A percentile compares a stretch with the other conserved stretches of the same genome.
Conservation (phyloP, 2,113 vertebrate genomes). For the Ailuropoda melanoleuca region DNA sequence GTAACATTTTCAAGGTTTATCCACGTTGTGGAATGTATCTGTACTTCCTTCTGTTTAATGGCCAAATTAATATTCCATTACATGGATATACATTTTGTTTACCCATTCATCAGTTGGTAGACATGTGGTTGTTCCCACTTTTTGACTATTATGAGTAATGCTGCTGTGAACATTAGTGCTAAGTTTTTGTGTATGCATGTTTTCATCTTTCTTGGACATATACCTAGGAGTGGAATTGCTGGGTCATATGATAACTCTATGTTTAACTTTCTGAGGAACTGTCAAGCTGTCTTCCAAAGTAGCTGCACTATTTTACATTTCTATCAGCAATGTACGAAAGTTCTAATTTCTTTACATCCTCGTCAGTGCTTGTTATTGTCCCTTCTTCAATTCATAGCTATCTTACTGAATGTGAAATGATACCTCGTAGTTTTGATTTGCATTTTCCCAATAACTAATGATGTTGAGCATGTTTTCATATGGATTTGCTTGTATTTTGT, state of each 20-base stretch:
- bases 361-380: neutral
- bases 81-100: neutral
- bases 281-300: neutral
- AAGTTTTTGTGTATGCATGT: neutral
- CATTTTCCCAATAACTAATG: neutral
- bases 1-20: neutral
- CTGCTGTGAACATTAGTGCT: neutral
- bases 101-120: neutral
- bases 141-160: neutral
- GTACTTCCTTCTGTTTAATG: neutral
- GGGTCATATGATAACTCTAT: neutral
- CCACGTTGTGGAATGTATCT: neutral
- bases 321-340: neutral
- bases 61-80: neutral
- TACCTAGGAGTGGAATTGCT: neutral
- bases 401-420: neutral
- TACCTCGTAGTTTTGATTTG: neutral
- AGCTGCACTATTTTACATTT: neutral
- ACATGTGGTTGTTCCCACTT: neutral
- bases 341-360: neutral
- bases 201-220: neutral
- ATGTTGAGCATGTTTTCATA: neutral
- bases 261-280: neutral
- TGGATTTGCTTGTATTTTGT: conserved; percentile 14
- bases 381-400: neutral